phyloP scores from a whole-genome alignment of 2,888 invertebrate species.

The Tuberolachnus salignus region DNA sequence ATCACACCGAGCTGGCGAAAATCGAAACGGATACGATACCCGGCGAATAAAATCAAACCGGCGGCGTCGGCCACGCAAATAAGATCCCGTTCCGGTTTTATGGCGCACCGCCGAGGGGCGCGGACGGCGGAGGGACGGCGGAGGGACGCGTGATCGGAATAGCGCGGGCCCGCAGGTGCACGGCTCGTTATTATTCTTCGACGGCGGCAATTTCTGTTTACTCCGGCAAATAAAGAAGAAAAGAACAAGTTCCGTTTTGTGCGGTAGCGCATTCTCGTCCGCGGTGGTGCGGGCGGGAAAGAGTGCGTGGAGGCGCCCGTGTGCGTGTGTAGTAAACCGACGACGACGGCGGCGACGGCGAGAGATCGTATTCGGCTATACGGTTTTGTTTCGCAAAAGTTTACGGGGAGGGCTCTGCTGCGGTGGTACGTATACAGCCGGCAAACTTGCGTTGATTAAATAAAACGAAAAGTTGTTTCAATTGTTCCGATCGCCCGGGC shows the following conservation, averaged over 20 bases:
- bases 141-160: slow-evolving; percentile 44
- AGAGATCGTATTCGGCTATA: slow-evolving; percentile 40
- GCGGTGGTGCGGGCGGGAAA: too few relatives aligned
- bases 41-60: slow-evolving; percentile 48
- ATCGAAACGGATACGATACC: too few relatives aligned
- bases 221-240: slow-evolving; percentile 33
- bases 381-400: slow-evolving; percentile 44
- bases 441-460: slow-evolving; percentile 55
- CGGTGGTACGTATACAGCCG: too few relatives aligned
- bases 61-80: slow-evolving; percentile 10
- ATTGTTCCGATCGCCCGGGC: slow-evolving; percentile 49
- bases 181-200: slow-evolving; percentile 51
- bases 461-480: slow-evolving; percentile 53
- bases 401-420: slow-evolving; percentile 14
- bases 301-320: background rate
- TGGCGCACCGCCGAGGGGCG: background rate
- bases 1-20: too few relatives aligned
- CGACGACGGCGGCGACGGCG: background rate
- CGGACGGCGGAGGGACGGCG: too few relatives aligned
- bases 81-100: slow-evolving; percentile 37
- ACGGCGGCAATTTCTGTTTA: slow-evolving; percentile 47
- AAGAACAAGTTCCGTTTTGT: slow-evolving; percentile 42
- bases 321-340: background rate
- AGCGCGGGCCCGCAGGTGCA: slow-evolving; percentile 33
- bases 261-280: background rate